A percentile compares a stretch with the other conserved stretches of the same genome.
phyloP scores from a whole-genome alignment of 2,888 invertebrate genomes.

The Drosophila cognata region DNA sequence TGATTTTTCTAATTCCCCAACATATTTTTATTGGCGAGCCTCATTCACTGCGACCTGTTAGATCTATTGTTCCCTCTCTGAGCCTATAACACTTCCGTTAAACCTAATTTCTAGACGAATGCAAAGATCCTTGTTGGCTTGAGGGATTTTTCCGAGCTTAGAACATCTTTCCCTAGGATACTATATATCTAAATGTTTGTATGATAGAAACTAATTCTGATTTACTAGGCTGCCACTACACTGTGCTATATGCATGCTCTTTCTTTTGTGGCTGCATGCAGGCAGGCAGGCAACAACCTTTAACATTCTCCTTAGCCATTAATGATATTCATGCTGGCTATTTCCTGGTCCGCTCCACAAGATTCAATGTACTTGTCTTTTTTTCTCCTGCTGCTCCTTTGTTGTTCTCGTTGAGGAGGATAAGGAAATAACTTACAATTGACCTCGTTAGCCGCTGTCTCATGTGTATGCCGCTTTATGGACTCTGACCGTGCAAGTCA shows the following conservation, averaged over 20 bases:
- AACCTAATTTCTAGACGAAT: not conserved
- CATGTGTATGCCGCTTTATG: slow-evolving; percentile 62
- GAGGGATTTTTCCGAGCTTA: not conserved
- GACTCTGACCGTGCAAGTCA: slow-evolving; percentile 34
- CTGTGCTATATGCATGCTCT: slow-evolving; percentile 1
- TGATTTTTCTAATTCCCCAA: not conserved
- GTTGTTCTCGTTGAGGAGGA: slow-evolving; percentile 21
- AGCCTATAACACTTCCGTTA: not conserved
- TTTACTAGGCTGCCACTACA: not conserved
- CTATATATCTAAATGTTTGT: not conserved
- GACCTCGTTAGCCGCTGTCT: slow-evolving; percentile 75
- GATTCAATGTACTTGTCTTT: slow-evolving; percentile 41
- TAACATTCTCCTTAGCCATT: slow-evolving; percentile 47
- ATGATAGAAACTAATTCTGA: not conserved
- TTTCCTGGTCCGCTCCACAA: slow-evolving; percentile 62
- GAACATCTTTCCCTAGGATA: not conserved
- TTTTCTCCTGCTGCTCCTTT: slow-evolving; percentile 18
- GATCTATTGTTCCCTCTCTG: not conserved
- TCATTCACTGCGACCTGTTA: not conserved
- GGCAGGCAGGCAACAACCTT: slow-evolving; percentile 23
- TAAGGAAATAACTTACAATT: slow-evolving; percentile 79
- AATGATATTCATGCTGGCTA: slow-evolving; percentile 74
- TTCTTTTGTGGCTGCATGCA: slow-evolving; percentile 10
- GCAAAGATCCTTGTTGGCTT: not conserved
- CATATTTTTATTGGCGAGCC: not conserved